phyloP scores from a whole-genome alignment of 2,113 vertebrate genomes.

The Crotalus helleri region DNA sequence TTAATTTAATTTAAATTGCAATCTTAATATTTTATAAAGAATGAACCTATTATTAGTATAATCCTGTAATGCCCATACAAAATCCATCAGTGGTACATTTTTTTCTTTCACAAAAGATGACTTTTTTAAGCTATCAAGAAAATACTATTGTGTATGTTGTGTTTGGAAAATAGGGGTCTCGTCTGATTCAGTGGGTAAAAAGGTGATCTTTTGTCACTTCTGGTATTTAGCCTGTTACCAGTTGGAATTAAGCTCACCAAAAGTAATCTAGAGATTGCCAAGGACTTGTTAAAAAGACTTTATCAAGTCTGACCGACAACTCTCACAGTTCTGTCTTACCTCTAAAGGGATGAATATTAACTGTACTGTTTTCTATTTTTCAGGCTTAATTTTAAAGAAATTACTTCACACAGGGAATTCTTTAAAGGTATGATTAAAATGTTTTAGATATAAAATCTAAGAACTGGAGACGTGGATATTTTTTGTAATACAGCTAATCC shows the following conservation, averaged over 20 bases:
- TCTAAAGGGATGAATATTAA: conserved; percentile 34
- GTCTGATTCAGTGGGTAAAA: neutral
- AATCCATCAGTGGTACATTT: neutral
- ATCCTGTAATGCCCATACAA: neutral
- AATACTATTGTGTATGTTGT: neutral
- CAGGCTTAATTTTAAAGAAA: conserved; percentile 97
- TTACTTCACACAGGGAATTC: conserved; percentile 97
- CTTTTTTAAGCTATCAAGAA: neutral
- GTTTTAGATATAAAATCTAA: neutral
- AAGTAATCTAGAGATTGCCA: conserved; percentile 78
- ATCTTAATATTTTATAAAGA: neutral
- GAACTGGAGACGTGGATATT: neutral
- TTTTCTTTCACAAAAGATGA: neutral
- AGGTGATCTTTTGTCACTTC: conserved; percentile 71
- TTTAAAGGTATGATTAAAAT: conserved; percentile 82
- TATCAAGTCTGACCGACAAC: conserved; percentile 79
- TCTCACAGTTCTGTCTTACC: conserved; percentile 67
- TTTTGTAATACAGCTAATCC: neutral
- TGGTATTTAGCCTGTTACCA: conserved; percentile 68
- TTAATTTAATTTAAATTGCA: neutral
- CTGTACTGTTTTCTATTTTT: conserved; percentile 47
- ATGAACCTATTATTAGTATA: neutral
- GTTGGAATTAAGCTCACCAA: conserved; percentile 75
- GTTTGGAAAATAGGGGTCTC: neutral
- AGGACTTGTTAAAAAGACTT: conserved; percentile 74